These are phyloP conservation scores for Notolabrus celidotus DNA, from an alignment of 2,797 vertebrate species.

Conservation along the genomic window DNA sequence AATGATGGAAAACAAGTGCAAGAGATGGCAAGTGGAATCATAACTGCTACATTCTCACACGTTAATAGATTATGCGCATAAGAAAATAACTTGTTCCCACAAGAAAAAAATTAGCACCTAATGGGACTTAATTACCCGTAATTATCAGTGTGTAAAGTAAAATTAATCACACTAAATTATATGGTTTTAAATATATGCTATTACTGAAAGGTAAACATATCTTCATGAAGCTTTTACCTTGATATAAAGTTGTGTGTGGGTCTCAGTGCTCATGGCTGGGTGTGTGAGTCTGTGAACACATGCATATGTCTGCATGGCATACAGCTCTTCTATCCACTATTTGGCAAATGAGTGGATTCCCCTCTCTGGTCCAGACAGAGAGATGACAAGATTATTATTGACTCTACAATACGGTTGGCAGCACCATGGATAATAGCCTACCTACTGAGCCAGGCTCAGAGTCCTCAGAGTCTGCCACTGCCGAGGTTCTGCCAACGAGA, in stretches of 20 bases:
- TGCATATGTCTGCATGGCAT: background rate
- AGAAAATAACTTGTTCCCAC: no score
- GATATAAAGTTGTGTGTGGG: background rate
- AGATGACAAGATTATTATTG: slow-evolving; percentile 66
- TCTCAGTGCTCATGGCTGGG: background rate
- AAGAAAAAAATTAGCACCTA: no score
- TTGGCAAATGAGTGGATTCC: slow-evolving; percentile 48
- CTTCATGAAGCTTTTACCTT: background rate
- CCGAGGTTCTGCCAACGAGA: slow-evolving; percentile 38
- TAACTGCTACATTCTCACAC: no score
- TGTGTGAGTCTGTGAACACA: background rate
- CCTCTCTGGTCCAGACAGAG: slow-evolving; percentile 39
- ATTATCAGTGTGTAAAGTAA: no score
- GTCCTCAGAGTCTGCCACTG: slow-evolving; percentile 51
- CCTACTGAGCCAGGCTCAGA: slow-evolving; percentile 46
- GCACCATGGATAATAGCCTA: slow-evolving; percentile 53
- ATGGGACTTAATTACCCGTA: no score
- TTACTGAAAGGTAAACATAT: background rate
- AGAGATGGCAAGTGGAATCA: no score
- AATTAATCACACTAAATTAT: no score
- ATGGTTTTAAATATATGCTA: background rate
- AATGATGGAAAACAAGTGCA: no score
- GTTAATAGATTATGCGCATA: no score
- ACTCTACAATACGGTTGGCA: slow-evolving; percentile 51
- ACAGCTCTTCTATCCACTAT: slow-evolving; percentile 3